These are phyloP conservation scores for Premnoplex brunnescens DNA, from an alignment of 2,797 vertebrate species.

Conservation along the genomic window DNA sequence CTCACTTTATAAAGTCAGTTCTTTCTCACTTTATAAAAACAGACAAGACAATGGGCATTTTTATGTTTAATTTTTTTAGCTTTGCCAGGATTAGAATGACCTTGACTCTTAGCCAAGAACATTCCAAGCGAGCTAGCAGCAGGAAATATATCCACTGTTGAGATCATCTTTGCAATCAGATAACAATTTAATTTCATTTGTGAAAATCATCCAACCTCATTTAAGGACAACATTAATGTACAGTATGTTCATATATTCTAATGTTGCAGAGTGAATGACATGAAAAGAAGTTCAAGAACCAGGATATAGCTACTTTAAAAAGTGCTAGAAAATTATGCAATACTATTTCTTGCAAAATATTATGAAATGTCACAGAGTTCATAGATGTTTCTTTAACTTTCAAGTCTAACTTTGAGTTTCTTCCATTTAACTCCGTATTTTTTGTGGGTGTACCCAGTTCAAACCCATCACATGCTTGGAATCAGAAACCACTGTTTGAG, in stretches of 20 bases:
- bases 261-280: background rate
- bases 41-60: conserved; percentile 49
- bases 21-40: conserved; percentile 32
- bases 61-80: background rate
- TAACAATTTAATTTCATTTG: conserved; percentile 55
- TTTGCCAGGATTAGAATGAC: conserved; percentile 34
- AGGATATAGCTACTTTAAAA: background rate
- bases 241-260: background rate
- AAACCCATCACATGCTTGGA: background rate
- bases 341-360: background rate
- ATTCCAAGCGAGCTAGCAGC: conserved; percentile 59
- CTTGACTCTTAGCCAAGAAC: conserved; percentile 64
- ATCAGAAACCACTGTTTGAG: background rate
- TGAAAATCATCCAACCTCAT: background rate
- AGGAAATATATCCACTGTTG: conserved; percentile 55
- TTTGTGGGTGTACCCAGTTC: background rate
- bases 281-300: background rate
- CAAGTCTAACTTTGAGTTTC: background rate
- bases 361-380: background rate
- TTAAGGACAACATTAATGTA: background rate
- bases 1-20: background rate
- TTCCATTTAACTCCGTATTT: background rate
- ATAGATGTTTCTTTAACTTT: background rate
- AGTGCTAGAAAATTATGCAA: background rate
- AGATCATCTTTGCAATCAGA: conserved; percentile 48